A percentile compares a stretch with the other conserved stretches of the same genome.
Evolutionary conservation across 2,888 invertebrate species (phyloP).

Genomic region (Pyralis farinalis): DNA sequence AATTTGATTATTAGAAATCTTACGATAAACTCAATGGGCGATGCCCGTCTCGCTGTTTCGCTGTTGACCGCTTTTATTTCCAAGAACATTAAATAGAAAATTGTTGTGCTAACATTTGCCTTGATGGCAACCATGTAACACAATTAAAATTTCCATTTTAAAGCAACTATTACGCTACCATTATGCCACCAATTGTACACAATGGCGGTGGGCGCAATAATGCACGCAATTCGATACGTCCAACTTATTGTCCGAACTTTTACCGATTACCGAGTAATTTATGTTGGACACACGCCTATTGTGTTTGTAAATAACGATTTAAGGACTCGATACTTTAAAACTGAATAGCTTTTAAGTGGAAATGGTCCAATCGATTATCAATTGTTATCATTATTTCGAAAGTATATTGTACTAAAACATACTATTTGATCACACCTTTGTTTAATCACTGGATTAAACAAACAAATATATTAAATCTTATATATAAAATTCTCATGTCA

Average conservation of each 20-base stretch:
- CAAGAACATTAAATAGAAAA: too few species aligned
- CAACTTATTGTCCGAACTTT: slow-evolving; percentile 7
- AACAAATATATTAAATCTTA: too few species aligned
- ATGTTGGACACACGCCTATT: slow-evolving; percentile 5
- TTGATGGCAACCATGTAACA: neutral
- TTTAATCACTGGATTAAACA: too few species aligned
- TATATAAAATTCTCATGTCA: too few species aligned
- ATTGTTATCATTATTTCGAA: slow-evolving; percentile 4
- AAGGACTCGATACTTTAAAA: neutral
- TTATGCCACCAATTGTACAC: slow-evolving; percentile 21
- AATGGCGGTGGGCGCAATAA: slow-evolving; percentile 31
- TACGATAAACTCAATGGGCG: too few species aligned
- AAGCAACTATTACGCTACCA: neutral
- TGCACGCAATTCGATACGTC: slow-evolving; percentile 15
- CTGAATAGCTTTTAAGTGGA: slow-evolving; percentile 32
- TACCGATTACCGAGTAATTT: slow-evolving; percentile 28
- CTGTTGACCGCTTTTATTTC: too few species aligned
- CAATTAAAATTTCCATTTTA: neutral
- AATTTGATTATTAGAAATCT: too few species aligned
- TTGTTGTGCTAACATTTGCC: neutral
- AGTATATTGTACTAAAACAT: too few species aligned
- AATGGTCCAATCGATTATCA: slow-evolving; percentile 38
- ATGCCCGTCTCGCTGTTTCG: too few species aligned
- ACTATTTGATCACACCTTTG: too few species aligned
- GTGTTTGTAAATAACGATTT: slow-evolving; percentile 12